Conservation (phyloP, 2,797 vertebrate genomes). For the Pipistrellus pygmaeus region DNA sequence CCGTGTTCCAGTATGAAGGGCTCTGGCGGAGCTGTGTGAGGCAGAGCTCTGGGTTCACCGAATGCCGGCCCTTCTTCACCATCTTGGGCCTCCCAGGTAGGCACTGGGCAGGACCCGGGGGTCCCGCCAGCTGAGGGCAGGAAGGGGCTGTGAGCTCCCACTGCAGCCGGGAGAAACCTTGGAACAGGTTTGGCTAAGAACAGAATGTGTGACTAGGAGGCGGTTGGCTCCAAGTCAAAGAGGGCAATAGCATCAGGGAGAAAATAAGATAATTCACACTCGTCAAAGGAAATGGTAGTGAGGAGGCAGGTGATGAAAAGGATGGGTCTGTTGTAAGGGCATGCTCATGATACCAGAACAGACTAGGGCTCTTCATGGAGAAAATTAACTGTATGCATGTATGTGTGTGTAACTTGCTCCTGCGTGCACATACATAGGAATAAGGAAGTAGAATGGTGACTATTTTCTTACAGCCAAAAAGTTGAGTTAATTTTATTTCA, state of each 20-base stretch:
- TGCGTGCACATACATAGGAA: not conserved
- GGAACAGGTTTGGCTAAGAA: not conserved
- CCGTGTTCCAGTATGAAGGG: constrained; percentile 91
- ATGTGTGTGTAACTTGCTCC: not conserved
- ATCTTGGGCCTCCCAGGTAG: constrained; percentile 94
- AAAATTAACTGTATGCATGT: not conserved
- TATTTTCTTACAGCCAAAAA: not conserved
- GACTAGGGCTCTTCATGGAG: not conserved
- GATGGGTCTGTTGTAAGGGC: not conserved
- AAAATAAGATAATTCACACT: not conserved
- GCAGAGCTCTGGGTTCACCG: constrained; percentile 90
- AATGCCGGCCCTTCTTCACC: constrained; percentile 93
- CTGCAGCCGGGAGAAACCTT: not conserved
- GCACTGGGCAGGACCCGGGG: not conserved
- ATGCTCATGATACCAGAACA: too few relatives aligned
- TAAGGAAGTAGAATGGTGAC: not conserved
- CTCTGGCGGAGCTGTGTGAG: constrained; percentile 92
- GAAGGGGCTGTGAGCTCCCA: not conserved
- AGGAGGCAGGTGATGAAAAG: not conserved
- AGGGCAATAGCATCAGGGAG: not conserved
- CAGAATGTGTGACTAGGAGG: not conserved
- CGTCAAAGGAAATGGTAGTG: not conserved
- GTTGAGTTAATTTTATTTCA: constrained; percentile 22
- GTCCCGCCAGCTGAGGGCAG: not conserved
- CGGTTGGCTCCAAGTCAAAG: not conserved